Evolutionary conservation across 92 coral and sea anemone species (phyloP).

Genomic region (Siderastrea siderea): DNA sequence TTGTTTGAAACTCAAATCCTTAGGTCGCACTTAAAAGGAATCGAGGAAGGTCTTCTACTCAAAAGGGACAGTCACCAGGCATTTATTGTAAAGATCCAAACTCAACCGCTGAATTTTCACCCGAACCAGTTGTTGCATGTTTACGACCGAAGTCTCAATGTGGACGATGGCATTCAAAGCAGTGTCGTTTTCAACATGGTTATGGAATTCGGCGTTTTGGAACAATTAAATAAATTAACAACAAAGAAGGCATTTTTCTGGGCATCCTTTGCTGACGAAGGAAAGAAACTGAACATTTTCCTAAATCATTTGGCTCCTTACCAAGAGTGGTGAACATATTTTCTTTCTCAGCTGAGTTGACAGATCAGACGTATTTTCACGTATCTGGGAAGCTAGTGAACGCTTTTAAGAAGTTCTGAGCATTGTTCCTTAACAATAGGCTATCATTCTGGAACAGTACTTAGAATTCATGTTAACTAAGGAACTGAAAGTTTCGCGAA

Average conservation of each 20-base stretch:
- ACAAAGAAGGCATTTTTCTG: constrained; percentile 70
- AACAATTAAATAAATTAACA: constrained; percentile 21
- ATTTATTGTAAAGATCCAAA: constrained; percentile 81
- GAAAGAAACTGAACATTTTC: constrained; percentile 59
- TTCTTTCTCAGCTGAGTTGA: no score
- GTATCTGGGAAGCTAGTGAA: no score
- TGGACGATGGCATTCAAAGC: constrained; percentile 52
- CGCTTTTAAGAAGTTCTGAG: no score
- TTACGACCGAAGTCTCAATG: constrained; percentile 21
- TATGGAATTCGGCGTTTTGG: constrained; percentile 82
- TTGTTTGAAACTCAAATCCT: neutral
- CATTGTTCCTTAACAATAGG: no score
- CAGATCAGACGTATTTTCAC: no score
- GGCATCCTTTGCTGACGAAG: constrained; percentile 62
- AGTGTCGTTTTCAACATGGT: constrained; percentile 62
- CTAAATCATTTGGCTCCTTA: constrained; percentile 70
- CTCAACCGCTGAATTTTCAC: constrained; percentile 55
- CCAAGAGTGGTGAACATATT: constrained; percentile 66
- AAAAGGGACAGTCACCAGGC: constrained; percentile 36
- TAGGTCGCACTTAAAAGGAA: constrained; percentile 73
- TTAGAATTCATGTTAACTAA: no score
- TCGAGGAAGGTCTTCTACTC: constrained; percentile 66
- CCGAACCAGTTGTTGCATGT: constrained; percentile 56
- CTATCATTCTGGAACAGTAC: no score
- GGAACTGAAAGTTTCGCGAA: no score